Conservation (phyloP, 2,113 vertebrate species). For the Toxotes chatareus region DNA sequence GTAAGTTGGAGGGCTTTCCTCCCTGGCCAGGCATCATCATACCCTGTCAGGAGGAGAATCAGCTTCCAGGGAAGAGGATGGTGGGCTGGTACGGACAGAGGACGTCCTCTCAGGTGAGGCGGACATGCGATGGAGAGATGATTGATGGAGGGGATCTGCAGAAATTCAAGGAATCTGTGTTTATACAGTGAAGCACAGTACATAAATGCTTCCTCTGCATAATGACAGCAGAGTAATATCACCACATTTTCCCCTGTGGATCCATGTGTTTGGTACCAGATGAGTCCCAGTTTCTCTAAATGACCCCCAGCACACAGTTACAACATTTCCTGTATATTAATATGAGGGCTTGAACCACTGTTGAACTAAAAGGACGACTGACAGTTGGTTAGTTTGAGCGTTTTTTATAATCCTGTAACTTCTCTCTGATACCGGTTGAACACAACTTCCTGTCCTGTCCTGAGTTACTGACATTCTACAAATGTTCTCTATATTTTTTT, state of each 20-base stretch:
- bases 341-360: not conserved
- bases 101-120: conserved; percentile 88
- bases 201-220: no score
- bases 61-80: conserved; percentile 77
- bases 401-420: no score
- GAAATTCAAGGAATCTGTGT: not conserved
- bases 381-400: not conserved
- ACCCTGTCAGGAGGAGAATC: conserved; percentile 73
- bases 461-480: not conserved
- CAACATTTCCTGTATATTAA: not conserved
- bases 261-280: no score
- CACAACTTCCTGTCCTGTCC: not conserved
- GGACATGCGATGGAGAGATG: not conserved
- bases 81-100: conserved; percentile 91
- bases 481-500: not conserved
- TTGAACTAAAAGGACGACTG: not conserved
- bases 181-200: not conserved
- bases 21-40: conserved; percentile 89
- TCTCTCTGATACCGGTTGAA: no score
- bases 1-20: conserved; percentile 85
- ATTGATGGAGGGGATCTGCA: not conserved
- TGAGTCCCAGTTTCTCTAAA: not conserved
- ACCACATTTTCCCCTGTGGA: no score
- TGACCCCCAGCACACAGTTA: not conserved
- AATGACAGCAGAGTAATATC: no score